Evolutionary conservation across 1,140 invertebrate species (phyloP).

Genomic region (Galleria mellonella): DNA sequence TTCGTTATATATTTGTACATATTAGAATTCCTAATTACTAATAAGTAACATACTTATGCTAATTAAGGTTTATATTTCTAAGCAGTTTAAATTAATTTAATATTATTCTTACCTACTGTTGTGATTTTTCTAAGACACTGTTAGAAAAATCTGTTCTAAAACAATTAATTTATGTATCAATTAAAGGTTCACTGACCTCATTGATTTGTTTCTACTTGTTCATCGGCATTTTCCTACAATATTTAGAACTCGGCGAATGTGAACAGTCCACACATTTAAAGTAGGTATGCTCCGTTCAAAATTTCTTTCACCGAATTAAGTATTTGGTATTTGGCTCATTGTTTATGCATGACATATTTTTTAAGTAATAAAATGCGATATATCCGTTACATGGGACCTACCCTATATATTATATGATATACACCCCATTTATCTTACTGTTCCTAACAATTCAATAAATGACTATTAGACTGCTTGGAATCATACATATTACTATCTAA

Average conservation of each 20-base stretch:
- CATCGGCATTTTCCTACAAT: conserved; percentile 1
- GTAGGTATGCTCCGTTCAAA: conserved; percentile 5
- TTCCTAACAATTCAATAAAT: too few species aligned
- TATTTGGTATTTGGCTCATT: conserved; percentile 29
- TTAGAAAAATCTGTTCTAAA: too few species aligned
- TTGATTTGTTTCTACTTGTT: background rate
- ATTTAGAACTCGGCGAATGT: background rate
- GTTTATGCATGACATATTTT: conserved; percentile 30
- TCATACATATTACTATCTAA: too few species aligned
- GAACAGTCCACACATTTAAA: background rate
- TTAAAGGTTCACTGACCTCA: background rate
- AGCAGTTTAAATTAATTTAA: background rate
- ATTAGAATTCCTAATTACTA: too few species aligned
- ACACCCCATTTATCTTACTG: too few species aligned
- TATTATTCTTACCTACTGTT: background rate
- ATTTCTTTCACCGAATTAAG: conserved; percentile 11
- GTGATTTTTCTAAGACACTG: background rate
- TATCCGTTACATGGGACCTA: too few species aligned
- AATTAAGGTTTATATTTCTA: too few species aligned
- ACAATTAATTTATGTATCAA: conserved; percentile 1
- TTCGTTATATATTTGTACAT: too few species aligned
- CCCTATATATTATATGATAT: too few species aligned
- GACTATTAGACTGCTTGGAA: too few species aligned
- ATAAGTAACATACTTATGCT: too few species aligned
- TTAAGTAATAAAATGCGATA: too few species aligned